Evolutionary conservation across 2,888 invertebrate genomes (phyloP), one percentile per base, ranked within the genome.

Genomic region (Trachelus iudaicus): DNA sequence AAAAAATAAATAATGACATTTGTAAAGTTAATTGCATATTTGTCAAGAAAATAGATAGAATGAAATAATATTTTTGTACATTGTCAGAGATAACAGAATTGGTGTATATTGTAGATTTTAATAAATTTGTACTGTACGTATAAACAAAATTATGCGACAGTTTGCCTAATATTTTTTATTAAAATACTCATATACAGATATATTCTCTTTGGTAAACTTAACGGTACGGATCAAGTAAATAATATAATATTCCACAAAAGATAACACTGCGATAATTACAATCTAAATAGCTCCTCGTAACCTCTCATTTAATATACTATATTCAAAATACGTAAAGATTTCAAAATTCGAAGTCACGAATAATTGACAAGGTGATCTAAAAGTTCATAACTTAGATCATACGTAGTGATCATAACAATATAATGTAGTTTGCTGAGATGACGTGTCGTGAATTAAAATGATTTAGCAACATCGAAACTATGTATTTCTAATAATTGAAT

Each of bases 101-200:
- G 56, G 73, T 83, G 78, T 83, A 85, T 78, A 75, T 79, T 81
- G 77, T 79, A 81, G 73, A 81, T 79, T 75, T 83, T 77, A 81
- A 85, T 81, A 85, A 85, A 85, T 81, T 81, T 85, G 78, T 86
- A 83, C 79, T 74, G 9, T 56, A 56, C 75, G 78, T 34, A 35
- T 78, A 56, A 74, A 69, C 15, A 37, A 78, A 15, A 35, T 12
- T 30, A 9, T 74, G 23, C 31, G 76, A 77, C 75, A 79, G 75
- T 15, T 40, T 40, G 15, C 40, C 23, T 56, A 56, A 56, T 56
- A 56, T 56, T 83, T 81, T 82, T 82, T 79, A 85, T 85, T 85
- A 87, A 88, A 87, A 87, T 86, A 85, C 80, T 84, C 73, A 80
- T 84, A 84, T 80, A 83, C 75, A 75, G 69, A 82, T 83, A 79